A percentile compares a stretch with the other conserved stretches of the same genome.
phyloP scores from a whole-genome alignment of 2,888 invertebrate species.

The Platycheirus albimanus region DNA sequence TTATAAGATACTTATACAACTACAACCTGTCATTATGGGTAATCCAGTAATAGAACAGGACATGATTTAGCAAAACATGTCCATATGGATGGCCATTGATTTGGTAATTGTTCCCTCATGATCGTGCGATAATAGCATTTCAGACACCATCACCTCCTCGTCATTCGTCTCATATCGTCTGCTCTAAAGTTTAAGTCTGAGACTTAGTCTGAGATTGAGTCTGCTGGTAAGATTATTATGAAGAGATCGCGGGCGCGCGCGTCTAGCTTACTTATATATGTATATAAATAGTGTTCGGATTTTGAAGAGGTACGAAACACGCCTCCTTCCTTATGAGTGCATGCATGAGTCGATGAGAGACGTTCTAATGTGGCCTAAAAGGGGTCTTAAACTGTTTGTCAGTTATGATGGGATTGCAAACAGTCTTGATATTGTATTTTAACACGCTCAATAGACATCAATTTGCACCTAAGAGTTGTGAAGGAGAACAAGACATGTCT shows the following conservation, averaged over 20 bases:
- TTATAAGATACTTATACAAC: conserved; percentile 60
- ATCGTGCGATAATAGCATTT: conserved; percentile 61
- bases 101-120: conserved; percentile 71
- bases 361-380: conserved; percentile 75
- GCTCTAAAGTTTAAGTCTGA: too few species aligned
- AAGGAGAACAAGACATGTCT: conserved; percentile 60
- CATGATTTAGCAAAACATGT: conserved; percentile 70
- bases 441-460: conserved; percentile 74
- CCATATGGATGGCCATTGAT: conserved; percentile 69
- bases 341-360: conserved; percentile 72
- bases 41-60: conserved; percentile 74
- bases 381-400: conserved; percentile 72
- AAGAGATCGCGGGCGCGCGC: conserved; percentile 50
- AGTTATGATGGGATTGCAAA: conserved; percentile 75
- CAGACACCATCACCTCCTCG: conserved; percentile 34
- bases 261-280: too few species aligned
- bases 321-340: conserved; percentile 68
- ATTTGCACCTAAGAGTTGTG: conserved; percentile 68
- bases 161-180: conserved; percentile 38
- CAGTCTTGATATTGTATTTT: conserved; percentile 75
- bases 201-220: conserved; percentile 27
- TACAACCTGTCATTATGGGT: conserved; percentile 75
- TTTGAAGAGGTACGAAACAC: conserved; percentile 56
- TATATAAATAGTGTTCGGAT: too few species aligned
- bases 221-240: conserved; percentile 1